These are phyloP conservation scores for Cyclura pinguis DNA, from an alignment of 2,797 vertebrate species.

Conservation along the genomic window DNA sequence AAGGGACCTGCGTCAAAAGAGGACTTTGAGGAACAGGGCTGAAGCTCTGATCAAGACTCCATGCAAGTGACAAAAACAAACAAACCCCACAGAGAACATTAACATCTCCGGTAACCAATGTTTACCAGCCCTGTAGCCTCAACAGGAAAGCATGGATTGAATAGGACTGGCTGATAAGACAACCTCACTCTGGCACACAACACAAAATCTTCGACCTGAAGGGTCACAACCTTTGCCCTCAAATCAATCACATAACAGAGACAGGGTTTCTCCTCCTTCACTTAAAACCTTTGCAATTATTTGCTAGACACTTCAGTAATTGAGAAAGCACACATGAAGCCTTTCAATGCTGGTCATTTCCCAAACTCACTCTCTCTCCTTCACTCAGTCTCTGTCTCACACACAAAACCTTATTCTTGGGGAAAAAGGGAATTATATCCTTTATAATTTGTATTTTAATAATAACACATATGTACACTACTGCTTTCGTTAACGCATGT, in stretches of 20 bases:
- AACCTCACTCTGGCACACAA: slow-evolving; percentile 59
- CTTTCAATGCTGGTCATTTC: slow-evolving; percentile 20
- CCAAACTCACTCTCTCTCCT: neutral
- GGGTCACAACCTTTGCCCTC: slow-evolving; percentile 71
- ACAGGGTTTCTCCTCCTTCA: slow-evolving; percentile 61
- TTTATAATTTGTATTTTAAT: neutral
- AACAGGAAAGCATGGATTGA: slow-evolving; percentile 63
- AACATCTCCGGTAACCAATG: slow-evolving; percentile 66
- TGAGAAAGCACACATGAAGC: slow-evolving; percentile 39
- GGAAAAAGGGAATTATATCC: neutral
- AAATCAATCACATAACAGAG: slow-evolving; percentile 63
- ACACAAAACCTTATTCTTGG: neutral
- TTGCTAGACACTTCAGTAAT: slow-evolving; percentile 67
- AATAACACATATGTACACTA: neutral
- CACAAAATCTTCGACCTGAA: slow-evolving; percentile 60
- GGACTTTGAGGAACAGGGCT: neutral
- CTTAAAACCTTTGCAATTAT: slow-evolving; percentile 68
- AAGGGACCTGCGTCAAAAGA: neutral
- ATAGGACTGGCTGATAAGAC: slow-evolving; percentile 67
- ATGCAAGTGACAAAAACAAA: slow-evolving; percentile 73
- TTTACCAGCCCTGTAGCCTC: slow-evolving; percentile 69
- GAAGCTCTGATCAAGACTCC: slow-evolving; percentile 61
- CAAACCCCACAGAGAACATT: slow-evolving; percentile 68
- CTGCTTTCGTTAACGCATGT: neutral
- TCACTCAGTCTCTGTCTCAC: neutral